Conservation (phyloP, 2,888 invertebrate genomes). For the Clepsis dumicolana region DNA sequence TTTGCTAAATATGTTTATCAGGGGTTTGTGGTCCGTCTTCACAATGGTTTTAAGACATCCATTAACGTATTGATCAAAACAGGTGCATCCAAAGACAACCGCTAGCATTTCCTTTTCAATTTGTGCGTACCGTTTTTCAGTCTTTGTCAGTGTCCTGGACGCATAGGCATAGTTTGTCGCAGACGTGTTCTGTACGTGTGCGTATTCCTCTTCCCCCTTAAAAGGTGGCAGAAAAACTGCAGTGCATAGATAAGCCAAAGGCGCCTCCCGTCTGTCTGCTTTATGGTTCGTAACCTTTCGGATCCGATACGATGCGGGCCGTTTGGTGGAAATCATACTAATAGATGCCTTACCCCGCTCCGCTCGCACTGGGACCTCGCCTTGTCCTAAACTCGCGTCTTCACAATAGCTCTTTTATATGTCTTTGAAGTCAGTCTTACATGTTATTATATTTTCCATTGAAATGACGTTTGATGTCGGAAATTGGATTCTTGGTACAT, state of each 20-base stretch:
- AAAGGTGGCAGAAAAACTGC: too few species aligned
- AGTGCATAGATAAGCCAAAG: too few species aligned
- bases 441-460: constrained; percentile 26
- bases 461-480: constrained; percentile 33
- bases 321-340: too few species aligned
- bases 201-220: too few species aligned
- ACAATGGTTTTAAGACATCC: neutral
- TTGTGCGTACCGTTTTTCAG: neutral
- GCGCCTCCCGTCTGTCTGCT: too few species aligned
- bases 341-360: too few species aligned
- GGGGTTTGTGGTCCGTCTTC: neutral
- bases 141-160: neutral
- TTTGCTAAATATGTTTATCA: neutral
- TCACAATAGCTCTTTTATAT: neutral
- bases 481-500: constrained; percentile 25
- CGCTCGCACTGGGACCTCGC: neutral
- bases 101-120: neutral
- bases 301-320: too few species aligned
- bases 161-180: too few species aligned
- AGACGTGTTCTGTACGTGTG: too few species aligned
- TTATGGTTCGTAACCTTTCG: too few species aligned
- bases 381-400: neutral
- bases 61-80: neutral
- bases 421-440: constrained; percentile 28
- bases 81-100: neutral